Evolutionary conservation across 2,113 vertebrate genomes (phyloP).

Genomic region (Nothoprocta perdicaria): DNA sequence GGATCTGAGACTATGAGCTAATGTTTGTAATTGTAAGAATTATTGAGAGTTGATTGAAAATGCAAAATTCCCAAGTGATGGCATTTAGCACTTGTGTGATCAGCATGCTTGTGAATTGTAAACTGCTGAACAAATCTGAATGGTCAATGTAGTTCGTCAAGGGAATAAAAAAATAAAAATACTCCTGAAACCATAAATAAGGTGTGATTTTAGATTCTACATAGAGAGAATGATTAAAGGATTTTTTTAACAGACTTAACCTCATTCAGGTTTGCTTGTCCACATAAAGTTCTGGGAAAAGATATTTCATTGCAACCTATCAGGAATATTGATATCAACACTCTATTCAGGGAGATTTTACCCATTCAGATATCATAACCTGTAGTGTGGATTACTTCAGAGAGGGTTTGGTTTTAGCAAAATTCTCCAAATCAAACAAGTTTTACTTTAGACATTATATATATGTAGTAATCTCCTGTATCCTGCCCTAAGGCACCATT

Average conservation of each 20-base stretch:
- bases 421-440: fast-evolving
- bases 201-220: constrained; percentile 20
- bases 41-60: constrained; percentile 59
- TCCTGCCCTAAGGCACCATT: neutral
- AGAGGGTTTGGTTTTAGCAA: neutral
- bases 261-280: constrained; percentile 9
- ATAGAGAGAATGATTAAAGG: constrained; percentile 38
- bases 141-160: neutral
- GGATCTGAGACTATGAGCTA: constrained; percentile 55
- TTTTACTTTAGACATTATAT: neutral
- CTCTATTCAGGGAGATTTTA: neutral
- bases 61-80: constrained; percentile 31
- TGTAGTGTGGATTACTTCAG: neutral
- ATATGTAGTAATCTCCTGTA: neutral
- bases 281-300: constrained; percentile 2
- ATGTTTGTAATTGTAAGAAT: constrained; percentile 57
- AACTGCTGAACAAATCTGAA: constrained; percentile 42
- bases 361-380: neutral
- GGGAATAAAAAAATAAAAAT: constrained; percentile 23
- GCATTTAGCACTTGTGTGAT: constrained; percentile 59
- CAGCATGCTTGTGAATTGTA: constrained; percentile 28
- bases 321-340: neutral
- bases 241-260: constrained; percentile 17
- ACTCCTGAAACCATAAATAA: constrained; percentile 8
- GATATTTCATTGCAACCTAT: neutral